phyloP scores from a whole-genome alignment of 2,113 vertebrate genomes.

The Rallus limicola region DNA sequence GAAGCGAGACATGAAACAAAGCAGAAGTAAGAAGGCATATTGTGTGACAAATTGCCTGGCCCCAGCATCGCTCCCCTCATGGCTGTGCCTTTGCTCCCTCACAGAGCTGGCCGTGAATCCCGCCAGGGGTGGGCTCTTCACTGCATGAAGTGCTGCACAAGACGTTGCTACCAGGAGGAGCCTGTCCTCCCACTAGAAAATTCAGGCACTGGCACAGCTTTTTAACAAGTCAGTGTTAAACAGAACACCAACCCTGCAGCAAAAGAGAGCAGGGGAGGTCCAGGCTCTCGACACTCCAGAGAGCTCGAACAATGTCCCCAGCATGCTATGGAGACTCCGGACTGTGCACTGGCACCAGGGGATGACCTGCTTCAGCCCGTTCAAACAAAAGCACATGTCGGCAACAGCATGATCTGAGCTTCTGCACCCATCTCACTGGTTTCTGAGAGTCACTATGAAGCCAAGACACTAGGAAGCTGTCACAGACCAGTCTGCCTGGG shows the following conservation, averaged over 20 bases:
- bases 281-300: not conserved
- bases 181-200: not conserved
- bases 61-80: fast-evolving
- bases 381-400: not conserved
- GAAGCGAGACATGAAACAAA: not conserved
- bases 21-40: not conserved
- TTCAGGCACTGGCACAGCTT: not conserved
- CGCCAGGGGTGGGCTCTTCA: not conserved
- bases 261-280: not conserved
- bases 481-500: not conserved
- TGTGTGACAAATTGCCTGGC: not conserved
- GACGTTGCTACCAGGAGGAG: not conserved
- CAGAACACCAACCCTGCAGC: not conserved
- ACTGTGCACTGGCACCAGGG: not conserved
- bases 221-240: not conserved
- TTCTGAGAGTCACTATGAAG: not conserved
- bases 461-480: not conserved
- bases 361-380: not conserved
- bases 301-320: not conserved
- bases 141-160: not conserved
- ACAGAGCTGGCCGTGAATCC: not conserved
- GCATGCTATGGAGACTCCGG: too few relatives aligned
- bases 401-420: not conserved
- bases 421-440: not conserved
- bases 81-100: fast-evolving